Conservation (phyloP, 2,113 vertebrate species). For the Leucopsar rothschildi region DNA sequence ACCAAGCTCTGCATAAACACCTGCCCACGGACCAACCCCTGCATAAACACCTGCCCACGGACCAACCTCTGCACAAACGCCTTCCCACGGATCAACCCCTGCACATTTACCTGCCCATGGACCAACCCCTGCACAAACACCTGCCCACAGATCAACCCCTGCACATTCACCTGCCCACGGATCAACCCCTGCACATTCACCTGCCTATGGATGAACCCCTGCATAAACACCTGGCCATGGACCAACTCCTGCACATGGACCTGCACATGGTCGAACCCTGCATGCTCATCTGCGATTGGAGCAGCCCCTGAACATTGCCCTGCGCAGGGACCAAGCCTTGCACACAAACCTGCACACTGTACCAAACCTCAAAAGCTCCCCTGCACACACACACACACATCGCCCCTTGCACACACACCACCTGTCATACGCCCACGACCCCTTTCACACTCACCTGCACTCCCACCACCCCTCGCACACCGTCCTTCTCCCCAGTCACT, state of each 20-base stretch:
- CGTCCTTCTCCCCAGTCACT: not conserved
- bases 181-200: rapidly evolving
- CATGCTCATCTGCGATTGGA: too few species aligned
- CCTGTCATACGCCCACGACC: too few species aligned
- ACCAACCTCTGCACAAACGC: not conserved
- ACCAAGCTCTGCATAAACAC: not conserved
- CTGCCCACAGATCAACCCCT: rapidly evolving
- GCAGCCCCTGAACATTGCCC: too few species aligned
- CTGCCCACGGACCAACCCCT: too few species aligned
- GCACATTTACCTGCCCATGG: too few species aligned
- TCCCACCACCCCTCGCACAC: not conserved
- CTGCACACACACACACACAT: not conserved
- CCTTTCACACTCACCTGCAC: not conserved
- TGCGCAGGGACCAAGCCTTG: not conserved
- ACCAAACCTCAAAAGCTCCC: not conserved
- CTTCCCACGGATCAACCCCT: too few species aligned
- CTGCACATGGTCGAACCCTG: too few species aligned
- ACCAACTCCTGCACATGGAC: too few species aligned
- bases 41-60: too few species aligned
- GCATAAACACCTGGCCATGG: too few species aligned
- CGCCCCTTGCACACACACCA: not conserved
- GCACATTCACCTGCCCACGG: too few species aligned
- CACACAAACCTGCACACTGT: not conserved
- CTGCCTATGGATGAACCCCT: rapidly evolving
- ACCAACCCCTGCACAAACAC: rapidly evolving